phyloP scores from a whole-genome alignment of 2,888 invertebrate species.

The Crematogaster levior region DNA sequence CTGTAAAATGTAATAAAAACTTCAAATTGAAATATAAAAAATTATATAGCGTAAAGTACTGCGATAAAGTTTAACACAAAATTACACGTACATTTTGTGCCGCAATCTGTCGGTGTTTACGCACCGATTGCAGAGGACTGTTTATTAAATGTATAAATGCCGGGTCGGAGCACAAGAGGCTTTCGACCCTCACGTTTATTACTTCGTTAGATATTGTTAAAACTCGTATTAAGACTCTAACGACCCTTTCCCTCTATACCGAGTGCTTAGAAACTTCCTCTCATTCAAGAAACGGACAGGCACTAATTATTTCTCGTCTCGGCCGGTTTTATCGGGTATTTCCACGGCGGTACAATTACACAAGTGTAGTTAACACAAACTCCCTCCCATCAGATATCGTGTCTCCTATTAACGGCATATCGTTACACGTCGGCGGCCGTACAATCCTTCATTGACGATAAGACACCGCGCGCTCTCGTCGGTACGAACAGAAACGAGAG shows the following conservation, averaged over 20 bases:
- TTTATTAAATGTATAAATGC: constrained; percentile 28
- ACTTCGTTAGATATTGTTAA: constrained; percentile 44
- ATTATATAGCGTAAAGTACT: neutral
- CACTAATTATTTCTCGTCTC: constrained; percentile 77
- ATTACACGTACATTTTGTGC: neutral
- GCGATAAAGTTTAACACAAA: neutral
- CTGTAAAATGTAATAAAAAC: neutral
- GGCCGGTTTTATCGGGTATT: constrained; percentile 66
- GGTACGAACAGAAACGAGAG: constrained; percentile 45
- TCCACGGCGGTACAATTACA: constrained; percentile 56
- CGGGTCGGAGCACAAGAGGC: neutral
- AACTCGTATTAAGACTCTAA: constrained; percentile 35
- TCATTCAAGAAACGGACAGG: constrained; percentile 43
- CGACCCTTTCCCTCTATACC: neutral
- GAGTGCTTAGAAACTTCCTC: neutral
- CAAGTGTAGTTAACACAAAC: constrained; percentile 66
- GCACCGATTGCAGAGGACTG: constrained; percentile 1
- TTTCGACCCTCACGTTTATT: constrained; percentile 32
- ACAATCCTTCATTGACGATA: constrained; percentile 54
- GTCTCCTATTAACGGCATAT: constrained; percentile 73
- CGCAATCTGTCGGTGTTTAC: constrained; percentile 13
- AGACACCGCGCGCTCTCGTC: constrained; percentile 16
- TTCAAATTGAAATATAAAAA: neutral
- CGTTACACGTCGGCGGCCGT: constrained; percentile 66
- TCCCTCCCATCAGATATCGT: constrained; percentile 72